Evolutionary conservation across 2,113 vertebrate genomes (phyloP), one percentile per base, ranked within the genome.

Genomic region (Chaetops frenatus): DNA sequence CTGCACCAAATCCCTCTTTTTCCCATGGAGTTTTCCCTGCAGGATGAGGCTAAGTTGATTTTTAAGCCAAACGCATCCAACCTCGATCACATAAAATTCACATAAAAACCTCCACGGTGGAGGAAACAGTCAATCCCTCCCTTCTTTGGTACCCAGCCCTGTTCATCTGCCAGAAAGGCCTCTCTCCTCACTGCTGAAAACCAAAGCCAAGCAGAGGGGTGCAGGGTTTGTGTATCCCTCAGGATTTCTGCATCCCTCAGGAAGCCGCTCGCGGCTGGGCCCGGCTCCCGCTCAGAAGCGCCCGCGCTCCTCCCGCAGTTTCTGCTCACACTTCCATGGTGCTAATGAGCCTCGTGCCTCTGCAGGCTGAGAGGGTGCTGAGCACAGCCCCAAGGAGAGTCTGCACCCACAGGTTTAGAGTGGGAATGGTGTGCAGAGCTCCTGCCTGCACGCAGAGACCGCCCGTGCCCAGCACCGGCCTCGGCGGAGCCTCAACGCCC

Each of bases 61-160:
- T 47, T 56, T 6, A 42, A 92, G 24, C 50, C 69, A 31, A 80
- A 65, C 4, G 0, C 56, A 12, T 23, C 36, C 57, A 71, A 38
- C 48, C 54, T 5, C 0, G 21, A 71, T 4, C 44, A 4, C 15
- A 1, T 0, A 10, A 56, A 67, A 61, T 8, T 2, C 6, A 2
- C 1, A 11, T 2, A 5, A 36, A 61, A 40, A 40, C 29, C n/a
- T 25, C 74, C 3, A 0, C 0, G 1, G 21, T 4, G 18, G 27
- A 40, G 15, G 28, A 54, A 64, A 6, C 31, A 38, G 50, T 8
- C 27, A 2, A 5, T 19, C 29, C 18, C 11, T 40, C 51, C n/a
- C 20, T 19, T 38, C 27, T 40, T 23, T 5, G 62, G 9, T 15
- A 20, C 3, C 48, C 72, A 38, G 33, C 3, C 22, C 45, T 79